phyloP scores from a whole-genome alignment of 1,140 invertebrate genomes.

The Aphaenogaster rudis region DNA sequence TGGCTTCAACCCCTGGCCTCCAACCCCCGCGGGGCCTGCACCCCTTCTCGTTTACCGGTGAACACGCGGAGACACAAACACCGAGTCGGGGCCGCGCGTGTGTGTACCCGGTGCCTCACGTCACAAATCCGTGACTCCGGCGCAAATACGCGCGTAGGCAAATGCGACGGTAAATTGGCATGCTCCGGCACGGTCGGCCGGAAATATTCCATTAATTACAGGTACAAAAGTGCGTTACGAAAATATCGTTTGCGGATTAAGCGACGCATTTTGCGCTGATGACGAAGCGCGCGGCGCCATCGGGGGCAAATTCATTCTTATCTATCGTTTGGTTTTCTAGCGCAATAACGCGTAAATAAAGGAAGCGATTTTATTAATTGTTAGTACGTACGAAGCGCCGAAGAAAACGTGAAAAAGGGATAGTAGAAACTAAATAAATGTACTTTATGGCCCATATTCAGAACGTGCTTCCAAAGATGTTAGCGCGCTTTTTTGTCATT shows the following conservation, averaged over 20 bases:
- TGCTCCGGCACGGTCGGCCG: slow-evolving; percentile 25
- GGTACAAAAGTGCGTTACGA: slow-evolving; percentile 59
- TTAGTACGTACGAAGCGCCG: neutral
- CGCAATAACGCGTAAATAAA: neutral
- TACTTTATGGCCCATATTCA: too few species aligned
- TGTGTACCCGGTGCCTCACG: neutral
- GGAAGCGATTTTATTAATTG: slow-evolving; percentile 24
- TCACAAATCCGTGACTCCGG: neutral
- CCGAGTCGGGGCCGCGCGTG: neutral
- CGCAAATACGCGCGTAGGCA: slow-evolving; percentile 39
- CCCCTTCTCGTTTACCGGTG: slow-evolving; percentile 75
- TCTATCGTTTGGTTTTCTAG: slow-evolving; percentile 1
- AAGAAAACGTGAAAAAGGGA: neutral
- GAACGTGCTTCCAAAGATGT: too few species aligned
- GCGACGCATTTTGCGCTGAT: slow-evolving; percentile 43
- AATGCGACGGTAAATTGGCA: slow-evolving; percentile 35
- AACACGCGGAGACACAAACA: slow-evolving; percentile 61
- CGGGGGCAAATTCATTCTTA: slow-evolving; percentile 52
- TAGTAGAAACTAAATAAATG: neutral
- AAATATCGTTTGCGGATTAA: slow-evolving; percentile 53
- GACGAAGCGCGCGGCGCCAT: slow-evolving; percentile 5
- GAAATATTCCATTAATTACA: slow-evolving; percentile 61
- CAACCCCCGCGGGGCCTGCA: slow-evolving; percentile 66
- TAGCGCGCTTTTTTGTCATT: too few species aligned
- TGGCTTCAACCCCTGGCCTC: slow-evolving; percentile 83